Percentiles rank a stretch among this genome's conserved stretches.
phyloP scores from a whole-genome alignment of 2,888 invertebrate genomes.

The Synanthedon myopaeformis region DNA sequence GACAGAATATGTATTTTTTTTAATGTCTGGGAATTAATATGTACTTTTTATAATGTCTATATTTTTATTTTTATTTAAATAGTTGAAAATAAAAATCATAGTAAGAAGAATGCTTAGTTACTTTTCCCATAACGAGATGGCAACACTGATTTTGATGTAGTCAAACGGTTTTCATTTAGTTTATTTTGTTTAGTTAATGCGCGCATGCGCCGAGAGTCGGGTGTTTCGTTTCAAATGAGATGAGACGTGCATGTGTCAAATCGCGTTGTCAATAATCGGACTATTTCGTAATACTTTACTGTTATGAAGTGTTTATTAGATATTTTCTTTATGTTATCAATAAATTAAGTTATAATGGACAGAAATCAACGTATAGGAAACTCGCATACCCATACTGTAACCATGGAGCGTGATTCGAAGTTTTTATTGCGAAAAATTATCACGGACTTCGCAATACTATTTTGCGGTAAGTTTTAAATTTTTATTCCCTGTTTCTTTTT shows the following conservation, averaged over 20 bases:
- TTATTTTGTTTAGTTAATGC: constrained; percentile 30
- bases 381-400: constrained; percentile 45
- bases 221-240: constrained; percentile 32
- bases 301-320: constrained; percentile 12
- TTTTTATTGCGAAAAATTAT: constrained; percentile 74
- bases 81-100: no score
- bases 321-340: constrained; percentile 12
- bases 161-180: no score
- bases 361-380: constrained; percentile 52
- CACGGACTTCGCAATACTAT: constrained; percentile 75
- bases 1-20: no score
- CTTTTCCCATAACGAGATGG: no score
- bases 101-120: no score
- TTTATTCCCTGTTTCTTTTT: background rate
- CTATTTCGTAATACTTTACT: constrained; percentile 38
- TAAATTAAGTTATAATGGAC: constrained; percentile 39
- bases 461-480: constrained; percentile 72
- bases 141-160: no score
- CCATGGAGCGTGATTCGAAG: constrained; percentile 69
- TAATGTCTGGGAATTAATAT: no score
- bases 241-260: constrained; percentile 10
- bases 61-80: no score
- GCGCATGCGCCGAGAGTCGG: constrained; percentile 54
- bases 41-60: no score
- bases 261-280: constrained; percentile 23